Conservation (phyloP, 2,113 vertebrate species). For the Pteronura brasiliensis region DNA sequence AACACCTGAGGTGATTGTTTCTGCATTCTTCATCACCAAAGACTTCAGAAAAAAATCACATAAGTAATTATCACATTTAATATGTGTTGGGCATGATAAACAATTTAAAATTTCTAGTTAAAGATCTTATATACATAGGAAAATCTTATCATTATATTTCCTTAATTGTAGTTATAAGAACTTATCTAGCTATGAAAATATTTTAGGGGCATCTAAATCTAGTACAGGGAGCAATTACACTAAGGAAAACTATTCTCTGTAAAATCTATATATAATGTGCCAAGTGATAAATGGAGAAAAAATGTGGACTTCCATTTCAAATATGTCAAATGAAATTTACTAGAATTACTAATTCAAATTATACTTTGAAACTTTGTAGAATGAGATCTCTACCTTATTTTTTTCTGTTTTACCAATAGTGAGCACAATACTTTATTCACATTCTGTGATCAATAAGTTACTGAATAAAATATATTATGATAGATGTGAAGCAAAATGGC, state of each 20-base stretch:
- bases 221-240: background rate
- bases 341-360: background rate
- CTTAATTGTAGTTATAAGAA: background rate
- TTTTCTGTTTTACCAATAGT: background rate
- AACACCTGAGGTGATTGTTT: background rate
- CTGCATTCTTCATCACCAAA: background rate
- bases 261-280: background rate
- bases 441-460: background rate
- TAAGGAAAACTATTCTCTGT: background rate
- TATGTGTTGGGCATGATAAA: background rate
- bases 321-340: background rate
- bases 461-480: slow-evolving; percentile 23
- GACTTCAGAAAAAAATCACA: background rate
- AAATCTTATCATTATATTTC: background rate
- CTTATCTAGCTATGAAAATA: background rate
- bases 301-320: background rate
- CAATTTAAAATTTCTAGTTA: background rate
- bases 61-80: background rate
- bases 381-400: background rate
- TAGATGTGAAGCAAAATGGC: slow-evolving; percentile 28
- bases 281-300: background rate
- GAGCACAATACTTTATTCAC: background rate
- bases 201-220: background rate
- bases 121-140: background rate
- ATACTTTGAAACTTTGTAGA: background rate